phyloP scores from a whole-genome alignment of 1,140 invertebrate genomes.

The Calliopsis andreniformis region DNA sequence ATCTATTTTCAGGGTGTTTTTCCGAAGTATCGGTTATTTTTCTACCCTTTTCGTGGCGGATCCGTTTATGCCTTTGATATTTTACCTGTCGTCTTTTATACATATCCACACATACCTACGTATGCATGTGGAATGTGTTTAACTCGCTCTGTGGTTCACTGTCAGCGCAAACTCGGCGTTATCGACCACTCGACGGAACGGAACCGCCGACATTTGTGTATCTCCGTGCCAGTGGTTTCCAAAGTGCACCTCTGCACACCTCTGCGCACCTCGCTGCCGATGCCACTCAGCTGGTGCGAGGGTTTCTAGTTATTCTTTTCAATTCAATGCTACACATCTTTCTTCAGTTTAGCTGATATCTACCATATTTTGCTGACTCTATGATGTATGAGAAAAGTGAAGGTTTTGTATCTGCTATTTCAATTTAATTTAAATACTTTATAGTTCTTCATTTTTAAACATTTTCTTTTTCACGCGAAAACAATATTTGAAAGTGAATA shows the following conservation, averaged over 20 bases:
- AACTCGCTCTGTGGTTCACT: constrained; percentile 12
- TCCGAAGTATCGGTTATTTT: neutral
- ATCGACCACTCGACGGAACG: constrained; percentile 66
- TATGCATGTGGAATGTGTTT: constrained; percentile 3
- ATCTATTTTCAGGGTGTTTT: neutral
- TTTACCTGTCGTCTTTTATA: neutral
- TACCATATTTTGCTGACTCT: no score
- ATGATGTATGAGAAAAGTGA: no score
- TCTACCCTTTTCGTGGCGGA: neutral
- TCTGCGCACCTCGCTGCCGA: neutral
- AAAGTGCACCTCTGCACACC: constrained; percentile 37
- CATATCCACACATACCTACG: neutral
- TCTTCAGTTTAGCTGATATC: no score
- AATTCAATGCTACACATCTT: neutral
- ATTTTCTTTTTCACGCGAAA: no score
- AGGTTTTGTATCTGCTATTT: no score
- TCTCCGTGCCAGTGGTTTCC: constrained; percentile 33
- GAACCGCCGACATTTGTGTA: constrained; percentile 30
- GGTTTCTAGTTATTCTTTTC: neutral
- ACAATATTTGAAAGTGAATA: no score
- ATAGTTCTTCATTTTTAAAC: no score
- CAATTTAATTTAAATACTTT: no score
- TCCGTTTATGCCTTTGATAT: neutral
- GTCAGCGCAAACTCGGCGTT: constrained; percentile 74
- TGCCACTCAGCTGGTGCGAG: neutral